These are phyloP conservation scores for Dryas iulia DNA, from an alignment of 1,140 invertebrate species.

Conservation along the genomic window DNA sequence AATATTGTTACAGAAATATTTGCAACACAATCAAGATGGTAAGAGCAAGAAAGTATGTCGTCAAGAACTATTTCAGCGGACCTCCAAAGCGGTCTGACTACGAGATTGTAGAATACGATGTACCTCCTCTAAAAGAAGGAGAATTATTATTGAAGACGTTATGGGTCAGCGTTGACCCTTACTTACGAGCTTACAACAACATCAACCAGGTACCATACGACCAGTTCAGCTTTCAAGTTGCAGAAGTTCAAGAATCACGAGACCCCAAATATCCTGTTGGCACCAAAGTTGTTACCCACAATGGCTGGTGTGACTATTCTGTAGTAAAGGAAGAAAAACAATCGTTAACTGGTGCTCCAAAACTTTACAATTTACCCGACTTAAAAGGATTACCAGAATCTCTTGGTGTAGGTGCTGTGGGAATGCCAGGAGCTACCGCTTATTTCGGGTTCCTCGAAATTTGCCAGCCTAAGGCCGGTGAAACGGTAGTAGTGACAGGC, in stretches of 20 bases:
- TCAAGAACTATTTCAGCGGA: constrained; percentile 65
- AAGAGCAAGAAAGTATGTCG: constrained; percentile 64
- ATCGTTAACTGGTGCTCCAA: neutral
- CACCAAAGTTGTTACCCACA: constrained; percentile 76
- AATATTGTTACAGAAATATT: neutral
- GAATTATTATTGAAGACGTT: constrained; percentile 76
- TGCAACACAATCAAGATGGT: constrained; percentile 47
- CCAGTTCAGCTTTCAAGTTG: constrained; percentile 70
- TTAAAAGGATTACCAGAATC: constrained; percentile 51
- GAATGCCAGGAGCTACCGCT: constrained; percentile 82
- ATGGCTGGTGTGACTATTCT: constrained; percentile 82
- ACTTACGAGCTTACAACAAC: constrained; percentile 60
- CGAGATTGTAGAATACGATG: constrained; percentile 66
- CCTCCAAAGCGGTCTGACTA: constrained; percentile 69
- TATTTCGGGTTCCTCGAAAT: constrained; percentile 87
- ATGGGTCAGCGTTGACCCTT: constrained; percentile 81
- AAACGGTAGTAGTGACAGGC: constrained; percentile 85
- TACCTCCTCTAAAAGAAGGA: constrained; percentile 60
- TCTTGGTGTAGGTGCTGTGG: constrained; percentile 52
- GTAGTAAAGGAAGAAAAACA: constrained; percentile 44
- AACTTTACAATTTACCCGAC: constrained; percentile 57
- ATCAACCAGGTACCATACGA: constrained; percentile 48
- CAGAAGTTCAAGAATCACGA: constrained; percentile 51
- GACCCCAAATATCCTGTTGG: constrained; percentile 80
- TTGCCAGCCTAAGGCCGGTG: constrained; percentile 85